phyloP scores from a whole-genome alignment of 2,113 vertebrate genomes.

The Centropus unirufus region DNA sequence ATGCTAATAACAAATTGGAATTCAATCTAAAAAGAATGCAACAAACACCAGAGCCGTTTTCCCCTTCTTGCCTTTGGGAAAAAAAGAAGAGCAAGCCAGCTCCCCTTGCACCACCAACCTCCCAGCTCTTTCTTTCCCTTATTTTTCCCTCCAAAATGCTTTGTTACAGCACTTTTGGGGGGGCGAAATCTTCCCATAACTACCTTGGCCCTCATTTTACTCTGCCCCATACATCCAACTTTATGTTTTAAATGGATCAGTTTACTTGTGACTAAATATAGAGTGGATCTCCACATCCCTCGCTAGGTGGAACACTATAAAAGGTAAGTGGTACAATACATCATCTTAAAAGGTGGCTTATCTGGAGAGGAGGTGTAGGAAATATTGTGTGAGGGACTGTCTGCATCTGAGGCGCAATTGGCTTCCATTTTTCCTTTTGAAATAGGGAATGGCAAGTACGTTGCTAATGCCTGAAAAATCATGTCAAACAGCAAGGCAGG shows the following conservation, averaged over 20 bases:
- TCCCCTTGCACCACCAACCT: accelerated
- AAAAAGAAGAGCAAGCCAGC: not conserved
- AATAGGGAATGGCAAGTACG: not conserved
- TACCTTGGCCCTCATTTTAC: not conserved
- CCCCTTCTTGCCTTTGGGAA: not conserved
- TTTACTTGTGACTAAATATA: not conserved
- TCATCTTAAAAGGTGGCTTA: conserved; percentile 70
- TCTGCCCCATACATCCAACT: conserved; percentile 19
- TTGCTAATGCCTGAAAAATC: not conserved
- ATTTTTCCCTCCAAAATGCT: not conserved
- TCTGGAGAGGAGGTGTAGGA: conserved; percentile 61
- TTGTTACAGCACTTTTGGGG: not conserved
- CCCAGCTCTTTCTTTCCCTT: not conserved
- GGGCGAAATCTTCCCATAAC: not conserved
- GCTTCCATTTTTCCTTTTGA: conserved; percentile 57
- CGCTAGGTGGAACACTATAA: conserved; percentile 50
- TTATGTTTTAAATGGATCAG: conserved; percentile 29
- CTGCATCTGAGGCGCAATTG: conserved; percentile 6
- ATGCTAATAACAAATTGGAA: conserved; percentile 35
- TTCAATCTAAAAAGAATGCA: not conserved
- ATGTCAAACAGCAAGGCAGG: not conserved
- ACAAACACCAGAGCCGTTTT: not conserved
- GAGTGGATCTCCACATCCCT: conserved; percentile 37
- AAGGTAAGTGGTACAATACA: conserved; percentile 68
- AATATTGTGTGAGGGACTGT: conserved; percentile 45